Conservation (phyloP, 2,888 invertebrate genomes). For the Tanypteryx hageni region DNA sequence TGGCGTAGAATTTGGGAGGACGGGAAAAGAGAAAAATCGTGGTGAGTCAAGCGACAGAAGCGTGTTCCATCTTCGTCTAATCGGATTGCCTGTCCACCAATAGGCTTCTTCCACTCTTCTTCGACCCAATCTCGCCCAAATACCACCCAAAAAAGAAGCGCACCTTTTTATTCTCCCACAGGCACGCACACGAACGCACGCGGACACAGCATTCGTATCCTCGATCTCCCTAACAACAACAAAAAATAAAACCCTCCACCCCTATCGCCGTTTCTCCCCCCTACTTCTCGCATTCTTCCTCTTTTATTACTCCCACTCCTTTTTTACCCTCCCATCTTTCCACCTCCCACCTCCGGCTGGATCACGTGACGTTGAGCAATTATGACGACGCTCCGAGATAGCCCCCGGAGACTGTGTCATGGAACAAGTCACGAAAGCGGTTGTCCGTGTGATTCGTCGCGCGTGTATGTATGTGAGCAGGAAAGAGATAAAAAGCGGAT, state of each 20-base stretch:
- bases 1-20: background rate
- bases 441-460: conserved; percentile 46
- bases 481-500: background rate
- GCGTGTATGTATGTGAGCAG: background rate
- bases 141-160: background rate
- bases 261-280: background rate
- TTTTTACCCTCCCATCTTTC: background rate
- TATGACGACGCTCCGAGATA: conserved; percentile 39
- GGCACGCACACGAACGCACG: background rate
- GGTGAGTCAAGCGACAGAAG: background rate
- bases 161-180: background rate
- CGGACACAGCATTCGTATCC: background rate
- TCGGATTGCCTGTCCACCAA: conserved; percentile 40
- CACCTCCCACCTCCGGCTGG: background rate
- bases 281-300: background rate
- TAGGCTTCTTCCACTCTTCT: conserved; percentile 16
- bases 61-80: conserved; percentile 45
- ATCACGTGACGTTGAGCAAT: conserved; percentile 55
- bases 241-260: background rate
- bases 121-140: background rate
- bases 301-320: background rate
- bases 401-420: conserved; percentile 41
- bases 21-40: conserved; percentile 1
- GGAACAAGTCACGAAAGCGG: conserved; percentile 59
- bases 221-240: background rate